Conservation (phyloP, 2,888 invertebrate species). For the Endomychus coccineus region DNA sequence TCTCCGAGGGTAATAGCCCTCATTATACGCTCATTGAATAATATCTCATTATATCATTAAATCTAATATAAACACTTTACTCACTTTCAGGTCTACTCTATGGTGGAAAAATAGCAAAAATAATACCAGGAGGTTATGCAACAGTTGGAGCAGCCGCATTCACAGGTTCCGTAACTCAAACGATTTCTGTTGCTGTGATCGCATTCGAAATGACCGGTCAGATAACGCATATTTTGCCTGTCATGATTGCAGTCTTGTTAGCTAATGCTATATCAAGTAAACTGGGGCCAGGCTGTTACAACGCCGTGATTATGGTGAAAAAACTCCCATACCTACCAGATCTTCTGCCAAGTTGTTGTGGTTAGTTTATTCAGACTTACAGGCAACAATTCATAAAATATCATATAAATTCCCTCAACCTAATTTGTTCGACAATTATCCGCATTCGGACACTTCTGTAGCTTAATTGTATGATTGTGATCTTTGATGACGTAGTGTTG, state of each 20-base stretch:
- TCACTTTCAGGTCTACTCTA: constrained; percentile 67
- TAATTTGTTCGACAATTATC: no score
- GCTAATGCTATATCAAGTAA: constrained; percentile 87
- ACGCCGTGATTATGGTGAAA: constrained; percentile 92
- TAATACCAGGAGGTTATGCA: constrained; percentile 90
- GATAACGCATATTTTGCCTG: constrained; percentile 88
- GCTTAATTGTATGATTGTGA: no score
- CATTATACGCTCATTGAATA: no score
- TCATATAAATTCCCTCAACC: no score
- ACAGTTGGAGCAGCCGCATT: constrained; percentile 92
- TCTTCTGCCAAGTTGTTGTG: constrained; percentile 75
- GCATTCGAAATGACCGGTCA: constrained; percentile 98
- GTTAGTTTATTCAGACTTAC: no score
- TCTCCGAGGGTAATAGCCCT: no score
- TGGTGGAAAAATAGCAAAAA: constrained; percentile 72
- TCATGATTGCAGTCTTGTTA: constrained; percentile 89
- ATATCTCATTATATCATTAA: no score
- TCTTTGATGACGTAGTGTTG: no score
- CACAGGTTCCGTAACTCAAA: constrained; percentile 92
- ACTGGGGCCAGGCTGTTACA: constrained; percentile 92
- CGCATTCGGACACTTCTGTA: no score
- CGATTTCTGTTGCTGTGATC: constrained; percentile 89
- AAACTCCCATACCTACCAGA: constrained; percentile 94
- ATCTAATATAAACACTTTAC: no score
- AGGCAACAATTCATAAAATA: no score